A percentile compares a stretch with the other conserved stretches of the same genome.
Evolutionary conservation across 1,140 invertebrate species (phyloP).

Genomic region (Spodoptera frugiperda): DNA sequence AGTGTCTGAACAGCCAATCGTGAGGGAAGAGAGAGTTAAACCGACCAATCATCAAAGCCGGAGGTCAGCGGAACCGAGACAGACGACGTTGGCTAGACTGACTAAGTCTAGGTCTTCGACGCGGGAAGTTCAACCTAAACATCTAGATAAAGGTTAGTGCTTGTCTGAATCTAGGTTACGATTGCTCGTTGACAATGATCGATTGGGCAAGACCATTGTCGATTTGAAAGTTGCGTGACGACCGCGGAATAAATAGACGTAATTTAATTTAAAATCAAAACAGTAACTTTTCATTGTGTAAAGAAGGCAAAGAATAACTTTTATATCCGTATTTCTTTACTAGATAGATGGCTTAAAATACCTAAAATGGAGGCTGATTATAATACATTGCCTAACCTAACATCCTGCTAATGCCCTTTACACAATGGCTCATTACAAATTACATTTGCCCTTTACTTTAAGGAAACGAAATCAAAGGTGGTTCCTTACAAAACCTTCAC

Average conservation of each 20-base stretch:
- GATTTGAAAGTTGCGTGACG: slow-evolving; percentile 25
- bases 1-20: slow-evolving; percentile 71
- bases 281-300: no score
- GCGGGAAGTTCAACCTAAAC: slow-evolving; percentile 79
- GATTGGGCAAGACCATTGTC: slow-evolving; percentile 12
- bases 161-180: slow-evolving; percentile 24
- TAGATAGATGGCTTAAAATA: no score
- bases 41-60: slow-evolving; percentile 75
- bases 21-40: slow-evolving; percentile 68
- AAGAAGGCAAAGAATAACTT: no score
- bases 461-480: slow-evolving; percentile 23
- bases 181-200: neutral
- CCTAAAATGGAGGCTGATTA: no score
- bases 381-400: neutral
- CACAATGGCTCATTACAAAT: slow-evolving; percentile 11
- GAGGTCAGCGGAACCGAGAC: slow-evolving; percentile 77
- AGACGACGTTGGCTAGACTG: slow-evolving; percentile 74
- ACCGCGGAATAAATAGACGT: neutral
- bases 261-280: no score
- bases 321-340: no score
- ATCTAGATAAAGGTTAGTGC: slow-evolving; percentile 76
- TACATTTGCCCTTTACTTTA: slow-evolving; percentile 20
- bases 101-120: slow-evolving; percentile 83
- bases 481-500: slow-evolving; percentile 28
- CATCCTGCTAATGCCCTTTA: slow-evolving; percentile 13